Evolutionary conservation across 2,888 invertebrate species (phyloP).

Genomic region (Caenorhabditis sp.): DNA sequence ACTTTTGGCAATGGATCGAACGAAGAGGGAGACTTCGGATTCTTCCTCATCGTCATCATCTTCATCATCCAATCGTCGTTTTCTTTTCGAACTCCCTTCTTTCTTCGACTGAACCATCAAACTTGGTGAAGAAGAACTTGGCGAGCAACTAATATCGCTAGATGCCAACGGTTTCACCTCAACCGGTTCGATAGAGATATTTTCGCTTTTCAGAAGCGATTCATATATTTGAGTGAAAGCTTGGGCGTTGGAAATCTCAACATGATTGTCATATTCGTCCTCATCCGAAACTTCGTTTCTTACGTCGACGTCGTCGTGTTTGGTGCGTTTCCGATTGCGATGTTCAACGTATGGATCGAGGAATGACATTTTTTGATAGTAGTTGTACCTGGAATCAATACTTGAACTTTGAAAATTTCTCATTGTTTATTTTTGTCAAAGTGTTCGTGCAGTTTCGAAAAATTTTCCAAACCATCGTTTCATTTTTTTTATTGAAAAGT

Average conservation of each 20-base stretch:
- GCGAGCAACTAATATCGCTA: neutral
- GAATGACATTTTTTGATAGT: constrained; percentile 47
- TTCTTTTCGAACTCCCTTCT: neutral
- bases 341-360: constrained; percentile 52
- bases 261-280: neutral
- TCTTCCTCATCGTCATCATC: neutral
- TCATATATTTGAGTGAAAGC: neutral
- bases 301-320: constrained; percentile 6
- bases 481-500: too few species aligned
- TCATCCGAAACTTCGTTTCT: constrained; percentile 3
- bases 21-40: constrained; percentile 29
- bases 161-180: too few species aligned
- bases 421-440: too few species aligned
- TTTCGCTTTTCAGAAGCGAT: neutral
- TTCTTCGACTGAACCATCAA: constrained; percentile 4
- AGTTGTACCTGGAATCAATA: constrained; percentile 46
- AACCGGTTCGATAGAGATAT: neutral
- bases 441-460: too few species aligned
- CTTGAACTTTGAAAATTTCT: too few species aligned
- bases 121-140: constrained; percentile 12
- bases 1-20: constrained; percentile 38
- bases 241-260: neutral
- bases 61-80: neutral
- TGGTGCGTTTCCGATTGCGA: constrained; percentile 29
- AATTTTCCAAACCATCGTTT: too few species aligned